Percentiles rank a stretch among this genome's conserved stretches.
phyloP scores from a whole-genome alignment of 1,140 invertebrate genomes.

The Riptortus pedestris region DNA sequence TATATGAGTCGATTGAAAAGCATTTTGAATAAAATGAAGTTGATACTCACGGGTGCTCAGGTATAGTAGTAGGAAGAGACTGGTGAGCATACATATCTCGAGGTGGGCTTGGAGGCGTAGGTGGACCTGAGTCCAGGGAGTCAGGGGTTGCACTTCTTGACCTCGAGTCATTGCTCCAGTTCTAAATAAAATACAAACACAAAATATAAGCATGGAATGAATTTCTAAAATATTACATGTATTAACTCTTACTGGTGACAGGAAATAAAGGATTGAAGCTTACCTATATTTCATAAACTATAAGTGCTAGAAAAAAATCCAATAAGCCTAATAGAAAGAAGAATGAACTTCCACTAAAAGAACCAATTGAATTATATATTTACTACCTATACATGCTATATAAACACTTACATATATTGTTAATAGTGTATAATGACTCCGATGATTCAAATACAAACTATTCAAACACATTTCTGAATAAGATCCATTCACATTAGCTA shows the following conservation, averaged over 20 bases:
- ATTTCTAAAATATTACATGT: neutral
- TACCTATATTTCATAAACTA: neutral
- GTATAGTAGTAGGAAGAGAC: neutral
- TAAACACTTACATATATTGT: no score
- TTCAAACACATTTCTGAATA: no score
- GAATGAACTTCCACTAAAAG: no score
- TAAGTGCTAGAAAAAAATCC: neutral
- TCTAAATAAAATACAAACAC: constrained; percentile 38
- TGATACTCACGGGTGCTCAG: neutral
- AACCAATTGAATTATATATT: no score
- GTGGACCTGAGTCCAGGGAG: constrained; percentile 61
- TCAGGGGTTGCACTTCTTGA: constrained; percentile 79
- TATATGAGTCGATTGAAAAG: neutral
- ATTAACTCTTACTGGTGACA: neutral
- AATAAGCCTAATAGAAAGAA: no score
- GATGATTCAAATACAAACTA: no score
- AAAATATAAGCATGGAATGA: neutral
- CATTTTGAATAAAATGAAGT: neutral
- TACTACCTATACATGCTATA: no score
- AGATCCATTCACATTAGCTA: no score
- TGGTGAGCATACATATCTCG: constrained; percentile 2
- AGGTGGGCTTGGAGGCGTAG: constrained; percentile 40
- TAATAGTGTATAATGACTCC: no score
- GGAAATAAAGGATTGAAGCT: neutral
- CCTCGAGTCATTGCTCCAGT: constrained; percentile 57